Evolutionary conservation across 2,888 invertebrate genomes (phyloP), one percentile per base, ranked within the genome.

Genomic region (Drosophila meridiana): DNA sequence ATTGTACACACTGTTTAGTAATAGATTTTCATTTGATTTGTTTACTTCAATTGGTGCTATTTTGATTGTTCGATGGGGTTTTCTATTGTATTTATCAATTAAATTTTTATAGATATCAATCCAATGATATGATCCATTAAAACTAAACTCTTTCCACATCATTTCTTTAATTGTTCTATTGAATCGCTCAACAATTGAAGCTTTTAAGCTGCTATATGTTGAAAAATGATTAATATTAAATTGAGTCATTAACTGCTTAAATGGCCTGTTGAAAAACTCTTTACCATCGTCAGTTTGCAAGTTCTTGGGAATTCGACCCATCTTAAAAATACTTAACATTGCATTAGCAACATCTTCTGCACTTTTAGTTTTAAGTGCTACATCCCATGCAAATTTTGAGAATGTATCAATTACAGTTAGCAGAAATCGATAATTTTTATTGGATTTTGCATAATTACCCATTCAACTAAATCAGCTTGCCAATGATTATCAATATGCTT

Each of bases 41-140:
- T 43, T 20, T 8, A 43, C 43, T 43, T 43, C 43, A 43, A 43
- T 43, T 43, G 43, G 43, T 1, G 43, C 20, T 43, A 43, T 43
- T 43, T 43, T 43, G 43, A 43, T 50, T 50, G 50, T 32, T 50
- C 50, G 13, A 30, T 50, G 50, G n/a, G 50, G 50, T 30, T 8
- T 50, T 43, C 20, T 43, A 43, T 43, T 43, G 43, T 43, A 57
- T 32, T 57, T 32, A 57, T 43, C 43, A 43, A 32, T 26, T 43
- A 13, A 43, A 9, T 43, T 43, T 13, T 43, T 42, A 57, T 43
- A 57, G 30, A 43, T 43, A 30, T 32, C 13, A n/a, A 43, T 43
- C 56, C 42, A 57, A n/a, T 40, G 28, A 42, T 57, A 57, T 57
- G 40, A 42, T n/a, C 40, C 56, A 56, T 56, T 56, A n/a, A 43